Evolutionary conservation across 2,113 vertebrate species (phyloP).

Genomic region (Crotalus horridus): DNA sequence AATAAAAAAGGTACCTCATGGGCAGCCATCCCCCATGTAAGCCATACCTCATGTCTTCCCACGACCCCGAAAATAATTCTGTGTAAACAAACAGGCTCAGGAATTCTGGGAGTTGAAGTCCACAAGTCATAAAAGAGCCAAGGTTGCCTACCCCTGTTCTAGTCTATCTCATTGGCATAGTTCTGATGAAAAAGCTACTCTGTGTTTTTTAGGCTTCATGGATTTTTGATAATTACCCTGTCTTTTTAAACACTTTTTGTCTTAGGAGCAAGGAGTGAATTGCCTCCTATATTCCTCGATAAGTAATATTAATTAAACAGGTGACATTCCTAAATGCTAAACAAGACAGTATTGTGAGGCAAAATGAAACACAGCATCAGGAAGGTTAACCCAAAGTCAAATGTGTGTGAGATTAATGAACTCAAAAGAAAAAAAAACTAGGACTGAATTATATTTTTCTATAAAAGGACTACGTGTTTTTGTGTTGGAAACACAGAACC

Average conservation of each 20-base stretch:
- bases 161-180: constrained; percentile 7
- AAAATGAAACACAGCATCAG: rapidly evolving
- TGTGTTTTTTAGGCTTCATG: constrained; percentile 25
- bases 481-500: neutral
- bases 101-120: no score
- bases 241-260: neutral
- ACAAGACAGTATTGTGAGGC: neutral
- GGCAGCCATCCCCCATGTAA: no score
- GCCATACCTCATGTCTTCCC: no score
- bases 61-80: no score
- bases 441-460: neutral
- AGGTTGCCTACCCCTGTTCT: neutral
- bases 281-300: neutral
- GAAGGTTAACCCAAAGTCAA: neutral
- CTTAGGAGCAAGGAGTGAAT: neutral
- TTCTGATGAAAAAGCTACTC: neutral
- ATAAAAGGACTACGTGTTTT: neutral
- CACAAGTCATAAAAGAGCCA: no score
- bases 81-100: no score
- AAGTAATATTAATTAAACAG: neutral
- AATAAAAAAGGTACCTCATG: no score
- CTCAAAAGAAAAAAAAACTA: neutral
- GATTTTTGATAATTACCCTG: neutral
- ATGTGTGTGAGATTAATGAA: neutral
- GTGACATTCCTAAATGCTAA: neutral